A percentile compares a stretch with the other conserved stretches of the same genome.
Conservation (phyloP, 2,888 invertebrate species). For the Parthenolecanium corni region DNA sequence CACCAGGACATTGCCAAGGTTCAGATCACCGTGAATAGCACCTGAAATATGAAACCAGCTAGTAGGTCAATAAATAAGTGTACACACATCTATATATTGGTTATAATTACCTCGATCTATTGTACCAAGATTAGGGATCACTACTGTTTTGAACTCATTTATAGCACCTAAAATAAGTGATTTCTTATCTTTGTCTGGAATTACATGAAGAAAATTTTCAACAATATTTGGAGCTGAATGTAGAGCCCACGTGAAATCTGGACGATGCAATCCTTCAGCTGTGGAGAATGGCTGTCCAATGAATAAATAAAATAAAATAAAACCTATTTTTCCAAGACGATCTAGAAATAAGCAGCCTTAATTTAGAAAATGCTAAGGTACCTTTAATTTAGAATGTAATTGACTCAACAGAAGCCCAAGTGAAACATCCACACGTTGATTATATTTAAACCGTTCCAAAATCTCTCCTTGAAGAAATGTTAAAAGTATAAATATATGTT, state of each 20-base stretch:
- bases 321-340: no score
- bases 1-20: constrained; percentile 76
- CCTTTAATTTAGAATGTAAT: no score
- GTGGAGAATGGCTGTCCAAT: neutral
- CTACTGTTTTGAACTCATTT: neutral
- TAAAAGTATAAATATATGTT: no score
- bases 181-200: neutral
- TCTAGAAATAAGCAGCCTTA: no score
- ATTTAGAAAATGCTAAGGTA: no score
- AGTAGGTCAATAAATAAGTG: neutral
- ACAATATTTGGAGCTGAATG: neutral
- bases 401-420: no score
- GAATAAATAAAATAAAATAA: no score
- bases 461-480: no score
- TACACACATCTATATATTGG: no score
- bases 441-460: no score
- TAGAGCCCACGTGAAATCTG: neutral
- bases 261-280: neutral
- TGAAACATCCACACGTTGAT: no score
- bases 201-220: neutral
- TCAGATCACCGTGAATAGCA: constrained; percentile 78
- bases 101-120: neutral
- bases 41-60: constrained; percentile 36
- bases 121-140: neutral
- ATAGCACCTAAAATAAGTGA: neutral